These are phyloP conservation scores for Chaetogeoica ovagalla DNA, from an alignment of 2,888 invertebrate genomes.

Conservation along the genomic window DNA sequence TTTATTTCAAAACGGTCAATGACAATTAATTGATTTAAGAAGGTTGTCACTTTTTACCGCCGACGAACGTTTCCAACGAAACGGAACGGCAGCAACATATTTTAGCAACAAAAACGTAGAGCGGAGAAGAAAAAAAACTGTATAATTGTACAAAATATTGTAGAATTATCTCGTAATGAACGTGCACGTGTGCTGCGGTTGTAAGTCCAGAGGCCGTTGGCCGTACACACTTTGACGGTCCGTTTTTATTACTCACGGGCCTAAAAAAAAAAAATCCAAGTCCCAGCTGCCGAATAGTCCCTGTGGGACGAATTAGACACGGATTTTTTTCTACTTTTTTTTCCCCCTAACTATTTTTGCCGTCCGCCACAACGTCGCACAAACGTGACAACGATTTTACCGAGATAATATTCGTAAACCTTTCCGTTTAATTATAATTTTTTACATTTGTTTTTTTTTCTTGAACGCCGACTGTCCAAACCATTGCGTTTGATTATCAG, in stretches of 20 bases:
- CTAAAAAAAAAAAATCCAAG: not conserved
- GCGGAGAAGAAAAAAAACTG: no score
- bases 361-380: not conserved
- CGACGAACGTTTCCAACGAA: no score
- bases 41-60: no score
- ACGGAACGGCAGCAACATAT: no score
- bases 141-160: no score
- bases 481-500: no score
- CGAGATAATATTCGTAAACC: slow-evolving; percentile 32
- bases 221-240: slow-evolving; percentile 11
- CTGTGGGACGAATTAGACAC: slow-evolving; percentile 47
- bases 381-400: slow-evolving; percentile 46
- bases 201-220: slow-evolving; percentile 4
- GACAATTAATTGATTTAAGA: no score
- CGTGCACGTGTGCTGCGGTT: slow-evolving; percentile 17
- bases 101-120: no score
- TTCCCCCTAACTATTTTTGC: not conserved
- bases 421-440: not conserved
- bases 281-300: slow-evolving; percentile 33
- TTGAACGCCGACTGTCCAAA: not conserved
- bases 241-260: slow-evolving; percentile 21
- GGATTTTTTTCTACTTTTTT: slow-evolving; percentile 16
- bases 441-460: not conserved
- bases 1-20: no score
- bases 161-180: slow-evolving; percentile 44